phyloP scores from a whole-genome alignment of 2,888 invertebrate species.

The Diarsia brunnea region DNA sequence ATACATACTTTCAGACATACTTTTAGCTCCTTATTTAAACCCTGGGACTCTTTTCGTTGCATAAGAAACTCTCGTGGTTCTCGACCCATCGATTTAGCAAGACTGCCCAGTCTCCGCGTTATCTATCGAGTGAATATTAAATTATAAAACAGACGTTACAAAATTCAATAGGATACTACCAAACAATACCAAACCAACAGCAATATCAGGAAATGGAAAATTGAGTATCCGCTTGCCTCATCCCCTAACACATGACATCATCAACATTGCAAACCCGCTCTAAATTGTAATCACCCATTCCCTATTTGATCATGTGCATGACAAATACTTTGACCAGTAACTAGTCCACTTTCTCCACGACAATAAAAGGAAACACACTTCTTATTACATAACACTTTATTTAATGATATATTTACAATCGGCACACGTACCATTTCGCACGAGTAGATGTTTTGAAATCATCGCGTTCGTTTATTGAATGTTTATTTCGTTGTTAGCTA shows the following conservation, averaged over 20 bases:
- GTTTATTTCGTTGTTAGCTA: constrained; percentile 48
- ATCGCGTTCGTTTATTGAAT: constrained; percentile 64
- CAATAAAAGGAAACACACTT: constrained; percentile 79
- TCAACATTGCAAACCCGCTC: neutral
- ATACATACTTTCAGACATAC: neutral
- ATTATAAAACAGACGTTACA: too few relatives aligned
- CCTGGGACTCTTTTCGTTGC: neutral
- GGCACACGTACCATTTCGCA: constrained; percentile 76
- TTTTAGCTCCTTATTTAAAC: neutral
- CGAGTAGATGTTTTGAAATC: constrained; percentile 71
- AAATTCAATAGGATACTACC: neutral
- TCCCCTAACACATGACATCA: neutral
- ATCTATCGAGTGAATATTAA: neutral
- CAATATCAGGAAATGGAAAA: neutral
- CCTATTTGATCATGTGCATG: constrained; percentile 28
- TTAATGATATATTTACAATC: constrained; percentile 82
- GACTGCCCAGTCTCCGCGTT: too few relatives aligned
- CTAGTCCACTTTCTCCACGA: constrained; percentile 60
- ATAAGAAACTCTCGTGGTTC: neutral
- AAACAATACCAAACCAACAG: neutral
- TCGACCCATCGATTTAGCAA: neutral
- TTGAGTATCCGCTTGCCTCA: neutral
- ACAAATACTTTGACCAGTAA: constrained; percentile 66
- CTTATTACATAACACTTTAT: constrained; percentile 83
- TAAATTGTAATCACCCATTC: constrained; percentile 7